Evolutionary conservation across 1,140 invertebrate species (phyloP).

Genomic region (Melipona quadrifasciata): DNA sequence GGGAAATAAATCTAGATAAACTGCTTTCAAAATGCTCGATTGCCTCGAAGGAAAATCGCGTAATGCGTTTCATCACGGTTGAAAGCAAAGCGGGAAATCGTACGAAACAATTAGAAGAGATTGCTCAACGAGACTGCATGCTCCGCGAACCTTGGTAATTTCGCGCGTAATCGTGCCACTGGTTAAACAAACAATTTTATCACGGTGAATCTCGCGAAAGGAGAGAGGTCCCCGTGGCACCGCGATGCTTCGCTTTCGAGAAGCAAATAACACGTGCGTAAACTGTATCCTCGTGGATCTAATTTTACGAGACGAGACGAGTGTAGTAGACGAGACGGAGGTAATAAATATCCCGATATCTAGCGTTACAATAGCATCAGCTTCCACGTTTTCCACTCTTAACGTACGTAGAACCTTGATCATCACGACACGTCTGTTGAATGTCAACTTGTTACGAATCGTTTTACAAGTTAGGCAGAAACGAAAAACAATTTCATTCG

Average conservation of each 20-base stretch:
- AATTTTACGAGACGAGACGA: constrained; percentile 31
- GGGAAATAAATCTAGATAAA: not conserved
- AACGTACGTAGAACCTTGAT: not conserved
- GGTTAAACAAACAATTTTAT: constrained; percentile 40
- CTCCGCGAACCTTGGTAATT: constrained; percentile 26
- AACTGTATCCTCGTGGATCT: constrained; percentile 15
- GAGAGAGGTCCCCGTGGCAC: not conserved
- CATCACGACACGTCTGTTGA: not conserved
- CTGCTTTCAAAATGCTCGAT: not conserved
- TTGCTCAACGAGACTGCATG: constrained; percentile 32
- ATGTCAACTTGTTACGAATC: not conserved
- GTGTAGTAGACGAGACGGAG: constrained; percentile 1
- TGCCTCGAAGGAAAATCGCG: not conserved
- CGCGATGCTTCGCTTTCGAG: not conserved
- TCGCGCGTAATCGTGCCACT: constrained; percentile 22
- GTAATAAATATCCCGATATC: constrained; percentile 19
- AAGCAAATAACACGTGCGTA: constrained; percentile 18
- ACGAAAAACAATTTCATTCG: not conserved
- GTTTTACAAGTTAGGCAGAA: not conserved
- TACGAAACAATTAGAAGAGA: constrained; percentile 6
- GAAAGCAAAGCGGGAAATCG: constrained; percentile 28
- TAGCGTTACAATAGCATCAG: not conserved
- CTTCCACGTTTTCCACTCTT: not conserved
- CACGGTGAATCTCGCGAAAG: constrained; percentile 35
- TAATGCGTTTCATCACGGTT: not conserved